Conservation (phyloP, 2,888 invertebrate species). For the Lepetodrilus schrolli region DNA sequence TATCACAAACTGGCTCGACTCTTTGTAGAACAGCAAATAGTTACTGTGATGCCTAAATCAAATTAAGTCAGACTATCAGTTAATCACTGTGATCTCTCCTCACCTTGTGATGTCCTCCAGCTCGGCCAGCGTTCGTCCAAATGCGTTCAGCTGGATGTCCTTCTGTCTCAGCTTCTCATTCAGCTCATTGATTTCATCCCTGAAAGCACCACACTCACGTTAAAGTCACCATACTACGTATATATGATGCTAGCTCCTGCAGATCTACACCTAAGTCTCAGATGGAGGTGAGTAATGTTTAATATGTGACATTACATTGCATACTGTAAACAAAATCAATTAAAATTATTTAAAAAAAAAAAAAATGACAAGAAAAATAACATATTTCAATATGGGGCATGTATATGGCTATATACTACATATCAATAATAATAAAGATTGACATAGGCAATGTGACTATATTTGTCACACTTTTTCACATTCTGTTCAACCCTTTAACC, state of each 20-base stretch:
- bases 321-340: no score
- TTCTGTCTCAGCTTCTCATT: conserved; percentile 63
- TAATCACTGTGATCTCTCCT: conserved; percentile 6
- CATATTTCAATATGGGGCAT: no score
- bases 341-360: neutral
- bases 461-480: neutral
- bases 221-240: no score
- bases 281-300: no score
- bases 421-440: no score
- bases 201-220: no score
- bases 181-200: conserved; percentile 53
- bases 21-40: neutral
- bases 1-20: neutral
- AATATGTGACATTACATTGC: neutral
- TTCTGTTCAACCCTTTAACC: no score
- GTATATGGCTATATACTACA: no score
- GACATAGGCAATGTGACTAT: neutral
- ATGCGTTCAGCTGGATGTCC: conserved; percentile 60
- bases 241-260: no score
- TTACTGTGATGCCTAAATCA: neutral
- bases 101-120: conserved; percentile 60
- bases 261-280: no score
- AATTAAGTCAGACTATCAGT: neutral
- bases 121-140: conserved; percentile 61
- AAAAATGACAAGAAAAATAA: neutral